Evolutionary conservation across 2,888 invertebrate species (phyloP).

Genomic region (Julus scanicus): DNA sequence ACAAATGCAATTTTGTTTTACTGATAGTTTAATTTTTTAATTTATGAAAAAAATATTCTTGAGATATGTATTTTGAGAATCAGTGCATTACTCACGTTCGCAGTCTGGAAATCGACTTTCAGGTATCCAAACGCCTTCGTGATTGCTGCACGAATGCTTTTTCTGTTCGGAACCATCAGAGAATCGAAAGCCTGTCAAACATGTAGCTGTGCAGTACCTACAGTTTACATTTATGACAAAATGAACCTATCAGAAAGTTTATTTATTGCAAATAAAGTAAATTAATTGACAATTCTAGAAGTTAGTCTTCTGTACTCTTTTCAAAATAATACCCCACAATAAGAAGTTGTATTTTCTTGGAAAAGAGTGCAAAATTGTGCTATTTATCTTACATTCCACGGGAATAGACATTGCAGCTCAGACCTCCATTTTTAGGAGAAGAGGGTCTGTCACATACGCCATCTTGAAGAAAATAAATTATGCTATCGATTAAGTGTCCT

Average conservation of each 20-base stretch:
- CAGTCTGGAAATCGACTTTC: conserved; percentile 70
- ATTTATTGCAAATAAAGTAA: not conserved
- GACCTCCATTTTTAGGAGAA: conserved; percentile 48
- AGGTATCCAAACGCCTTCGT: conserved; percentile 60
- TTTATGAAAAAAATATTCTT: not conserved
- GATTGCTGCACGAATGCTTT: conserved; percentile 58
- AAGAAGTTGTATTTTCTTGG: not conserved
- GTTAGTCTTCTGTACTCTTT: not conserved
- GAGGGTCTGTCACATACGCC: conserved; percentile 45
- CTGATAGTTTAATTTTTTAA: not conserved
- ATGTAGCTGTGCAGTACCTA: conserved; percentile 60
- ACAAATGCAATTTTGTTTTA: too few species aligned
- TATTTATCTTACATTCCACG: conserved; percentile 25
- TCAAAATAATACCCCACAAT: not conserved
- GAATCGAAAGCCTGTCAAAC: conserved; percentile 60
- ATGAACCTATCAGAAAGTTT: not conserved
- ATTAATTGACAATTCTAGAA: too few species aligned
- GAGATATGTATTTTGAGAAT: not conserved
- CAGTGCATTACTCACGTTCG: conserved; percentile 69
- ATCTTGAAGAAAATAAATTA: conserved; percentile 10
- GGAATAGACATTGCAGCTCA: not conserved
- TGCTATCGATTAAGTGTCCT: too few species aligned
- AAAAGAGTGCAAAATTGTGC: not conserved
- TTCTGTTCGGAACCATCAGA: conserved; percentile 58
- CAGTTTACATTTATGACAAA: not conserved